phyloP scores from a whole-genome alignment of 2,113 vertebrate species.

The Odontophorus gujanensis region DNA sequence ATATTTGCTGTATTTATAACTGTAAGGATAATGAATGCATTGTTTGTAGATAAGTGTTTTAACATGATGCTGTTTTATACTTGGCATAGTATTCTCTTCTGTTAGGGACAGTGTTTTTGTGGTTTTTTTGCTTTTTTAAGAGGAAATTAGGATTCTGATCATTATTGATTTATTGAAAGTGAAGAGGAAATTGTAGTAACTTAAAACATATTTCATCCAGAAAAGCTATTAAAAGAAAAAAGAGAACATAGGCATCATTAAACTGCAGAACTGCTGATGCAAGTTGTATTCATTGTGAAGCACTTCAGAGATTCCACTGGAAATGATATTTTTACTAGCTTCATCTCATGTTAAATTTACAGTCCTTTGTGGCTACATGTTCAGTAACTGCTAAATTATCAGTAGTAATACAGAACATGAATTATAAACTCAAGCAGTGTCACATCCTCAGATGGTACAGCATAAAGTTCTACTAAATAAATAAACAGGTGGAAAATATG shows the following conservation, averaged over 20 bases:
- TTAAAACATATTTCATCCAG: not conserved
- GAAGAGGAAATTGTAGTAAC: not conserved
- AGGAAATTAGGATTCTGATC: not conserved
- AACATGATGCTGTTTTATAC: not conserved
- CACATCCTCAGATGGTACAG: not conserved
- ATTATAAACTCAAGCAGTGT: not conserved
- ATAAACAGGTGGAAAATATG: not conserved
- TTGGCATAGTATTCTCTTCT: not conserved
- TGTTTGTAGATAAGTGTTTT: not conserved
- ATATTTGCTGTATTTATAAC: not conserved
- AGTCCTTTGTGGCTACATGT: not conserved
- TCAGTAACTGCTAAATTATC: not conserved
- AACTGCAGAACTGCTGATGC: not conserved
- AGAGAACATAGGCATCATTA: not conserved
- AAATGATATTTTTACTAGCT: not conserved
- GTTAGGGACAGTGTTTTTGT: not conserved
- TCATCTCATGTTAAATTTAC: not conserved
- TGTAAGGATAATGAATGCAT: not conserved
- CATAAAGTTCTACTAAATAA: not conserved
- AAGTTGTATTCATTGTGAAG: not conserved
- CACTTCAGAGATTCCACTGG: not conserved
- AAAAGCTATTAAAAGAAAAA: not conserved
- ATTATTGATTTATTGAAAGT: not conserved
- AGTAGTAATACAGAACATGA: not conserved
- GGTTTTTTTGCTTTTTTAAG: not conserved